phyloP scores from a whole-genome alignment of 2,888 invertebrate genomes.

The Agrochola lychnidis region DNA sequence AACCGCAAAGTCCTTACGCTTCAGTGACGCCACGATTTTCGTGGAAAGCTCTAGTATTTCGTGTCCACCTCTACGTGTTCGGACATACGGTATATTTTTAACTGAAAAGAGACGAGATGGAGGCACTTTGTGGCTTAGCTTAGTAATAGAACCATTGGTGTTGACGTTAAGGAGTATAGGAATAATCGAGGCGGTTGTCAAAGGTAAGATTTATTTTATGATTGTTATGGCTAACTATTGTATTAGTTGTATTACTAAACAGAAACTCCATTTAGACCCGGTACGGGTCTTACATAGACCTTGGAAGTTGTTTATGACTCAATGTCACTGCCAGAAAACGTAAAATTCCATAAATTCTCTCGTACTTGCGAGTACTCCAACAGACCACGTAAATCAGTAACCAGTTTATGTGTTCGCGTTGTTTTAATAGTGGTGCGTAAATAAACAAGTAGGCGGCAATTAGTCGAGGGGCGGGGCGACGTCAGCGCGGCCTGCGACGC shows the following conservation, averaged over 20 bases:
- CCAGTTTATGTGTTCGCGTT: slow-evolving; percentile 48
- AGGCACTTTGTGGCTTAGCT: slow-evolving; percentile 72
- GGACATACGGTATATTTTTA: slow-evolving; percentile 84
- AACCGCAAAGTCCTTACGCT: slow-evolving; percentile 77
- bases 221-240: slow-evolving; percentile 8
- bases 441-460: slow-evolving; percentile 87
- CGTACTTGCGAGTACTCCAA: slow-evolving; percentile 9
- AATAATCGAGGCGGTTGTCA: slow-evolving; percentile 83
- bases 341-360: slow-evolving; percentile 29
- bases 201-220: slow-evolving; percentile 77
- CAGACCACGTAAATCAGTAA: slow-evolving; percentile 48
- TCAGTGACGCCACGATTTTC: slow-evolving; percentile 82
- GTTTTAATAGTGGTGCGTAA: slow-evolving; percentile 72
- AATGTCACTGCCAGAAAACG: slow-evolving; percentile 7
- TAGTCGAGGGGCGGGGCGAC: slow-evolving; percentile 80
- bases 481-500: slow-evolving; percentile 73
- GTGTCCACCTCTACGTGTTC: slow-evolving; percentile 79
- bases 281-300: neutral
- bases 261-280: neutral
- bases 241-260: slow-evolving; percentile 23
- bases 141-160: slow-evolving; percentile 82
- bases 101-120: slow-evolving; percentile 74
- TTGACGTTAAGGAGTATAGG: slow-evolving; percentile 82
- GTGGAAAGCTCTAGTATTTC: slow-evolving; percentile 76
- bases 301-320: neutral